Conservation (phyloP, 2,113 vertebrate genomes). For the Caretta caretta region DNA sequence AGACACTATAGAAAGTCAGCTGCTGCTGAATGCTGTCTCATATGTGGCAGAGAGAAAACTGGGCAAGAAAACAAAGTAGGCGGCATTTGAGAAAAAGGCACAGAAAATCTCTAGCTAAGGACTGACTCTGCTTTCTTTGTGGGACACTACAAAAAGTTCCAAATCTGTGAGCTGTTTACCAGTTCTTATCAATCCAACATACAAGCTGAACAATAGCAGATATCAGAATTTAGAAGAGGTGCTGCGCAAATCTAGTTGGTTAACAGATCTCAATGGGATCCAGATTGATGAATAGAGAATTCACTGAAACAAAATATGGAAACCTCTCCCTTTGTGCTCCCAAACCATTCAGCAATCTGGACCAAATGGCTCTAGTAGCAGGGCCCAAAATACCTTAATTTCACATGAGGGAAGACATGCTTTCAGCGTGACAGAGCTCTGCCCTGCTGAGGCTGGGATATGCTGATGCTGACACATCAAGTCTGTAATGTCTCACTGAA, state of each 20-base stretch:
- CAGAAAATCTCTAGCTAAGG: not conserved
- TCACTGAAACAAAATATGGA: not conserved
- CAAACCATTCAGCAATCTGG: not conserved
- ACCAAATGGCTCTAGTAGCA: not conserved
- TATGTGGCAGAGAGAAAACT: not conserved
- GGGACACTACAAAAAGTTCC: not conserved
- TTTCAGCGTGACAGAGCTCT: not conserved
- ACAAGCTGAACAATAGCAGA: not conserved
- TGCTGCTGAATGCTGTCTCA: not conserved
- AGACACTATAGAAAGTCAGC: not conserved
- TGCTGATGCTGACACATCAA: not conserved
- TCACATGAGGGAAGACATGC: not conserved
- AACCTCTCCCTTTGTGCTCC: not conserved
- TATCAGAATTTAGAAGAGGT: not conserved
- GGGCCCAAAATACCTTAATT: not conserved
- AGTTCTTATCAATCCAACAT: not conserved
- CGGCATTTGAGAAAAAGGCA: not conserved
- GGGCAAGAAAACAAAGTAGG: not conserved
- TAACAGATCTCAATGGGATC: not conserved
- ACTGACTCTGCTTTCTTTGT: not conserved
- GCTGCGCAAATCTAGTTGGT: not conserved
- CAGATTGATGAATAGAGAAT: not conserved
- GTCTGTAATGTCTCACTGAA: not conserved
- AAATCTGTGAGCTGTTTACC: not conserved
- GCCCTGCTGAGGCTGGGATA: not conserved